Percentiles rank a stretch among this genome's conserved stretches.
Conservation (phyloP, 1,140 invertebrate species). For the Cardiocondyla obscurior region DNA sequence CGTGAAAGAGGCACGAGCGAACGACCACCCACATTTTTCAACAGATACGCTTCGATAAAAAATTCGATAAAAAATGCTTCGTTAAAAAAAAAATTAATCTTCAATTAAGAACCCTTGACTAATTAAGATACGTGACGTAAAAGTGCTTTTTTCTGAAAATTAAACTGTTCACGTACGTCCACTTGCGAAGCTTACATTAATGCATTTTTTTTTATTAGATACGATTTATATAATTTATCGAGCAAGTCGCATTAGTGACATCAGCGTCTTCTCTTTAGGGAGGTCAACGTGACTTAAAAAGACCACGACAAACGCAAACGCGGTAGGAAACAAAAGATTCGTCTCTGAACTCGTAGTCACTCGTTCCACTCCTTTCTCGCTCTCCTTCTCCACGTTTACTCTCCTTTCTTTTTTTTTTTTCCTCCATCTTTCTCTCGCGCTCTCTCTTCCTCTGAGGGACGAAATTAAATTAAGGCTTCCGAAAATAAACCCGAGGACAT, state of each 20-base stretch:
- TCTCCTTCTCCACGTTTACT: neutral
- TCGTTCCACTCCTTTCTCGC: conserved; percentile 39
- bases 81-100: neutral
- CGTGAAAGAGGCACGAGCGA: conserved; percentile 25
- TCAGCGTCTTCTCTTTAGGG: conserved; percentile 27
- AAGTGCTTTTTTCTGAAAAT: neutral
- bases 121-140: neutral
- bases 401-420: conserved; percentile 38
- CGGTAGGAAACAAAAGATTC: conserved; percentile 75
- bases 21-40: conserved; percentile 51
- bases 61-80: no score
- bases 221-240: conserved; percentile 5
- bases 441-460: conserved; percentile 56
- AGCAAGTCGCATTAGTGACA: conserved; percentile 11
- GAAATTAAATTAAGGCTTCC: conserved; percentile 78
- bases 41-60: no score
- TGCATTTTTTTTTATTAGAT: neutral
- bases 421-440: conserved; percentile 13
- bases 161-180: neutral
- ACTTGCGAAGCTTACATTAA: neutral
- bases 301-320: conserved; percentile 64
- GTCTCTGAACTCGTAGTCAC: conserved; percentile 64
- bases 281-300: conserved; percentile 73
- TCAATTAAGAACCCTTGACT: neutral
- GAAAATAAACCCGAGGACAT: conserved; percentile 78